Evolutionary conservation across 2,888 invertebrate genomes (phyloP).

Genomic region (Atrina japonica): DNA sequence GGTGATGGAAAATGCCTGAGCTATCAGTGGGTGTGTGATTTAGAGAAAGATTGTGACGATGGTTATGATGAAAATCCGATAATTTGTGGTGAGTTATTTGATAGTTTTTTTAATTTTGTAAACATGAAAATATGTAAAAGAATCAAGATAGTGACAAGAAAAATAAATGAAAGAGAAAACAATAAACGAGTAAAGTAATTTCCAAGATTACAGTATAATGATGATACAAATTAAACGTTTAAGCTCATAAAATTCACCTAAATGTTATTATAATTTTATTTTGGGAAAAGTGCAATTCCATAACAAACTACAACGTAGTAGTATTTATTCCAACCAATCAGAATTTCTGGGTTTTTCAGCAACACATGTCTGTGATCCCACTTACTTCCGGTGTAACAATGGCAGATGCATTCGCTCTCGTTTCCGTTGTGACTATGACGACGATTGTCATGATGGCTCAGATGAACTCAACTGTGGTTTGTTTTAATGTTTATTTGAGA

Average conservation of each 20-base stretch:
- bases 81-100: constrained; percentile 70
- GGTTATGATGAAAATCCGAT: constrained; percentile 74
- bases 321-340: no score
- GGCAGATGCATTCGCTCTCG: constrained; percentile 76
- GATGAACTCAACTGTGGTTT: constrained; percentile 77
- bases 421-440: constrained; percentile 78
- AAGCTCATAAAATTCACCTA: no score
- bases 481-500: constrained; percentile 41
- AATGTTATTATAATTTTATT: no score
- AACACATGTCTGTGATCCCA: constrained; percentile 71
- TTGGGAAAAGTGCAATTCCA: no score
- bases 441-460: constrained; percentile 75
- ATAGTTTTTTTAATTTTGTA: neutral
- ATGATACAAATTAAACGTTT: no score
- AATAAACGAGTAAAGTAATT: no score
- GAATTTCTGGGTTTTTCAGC: constrained; percentile 65
- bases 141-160: no score
- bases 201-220: no score
- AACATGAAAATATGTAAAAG: no score
- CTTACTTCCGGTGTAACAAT: constrained; percentile 77
- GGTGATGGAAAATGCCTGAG: constrained; percentile 96
- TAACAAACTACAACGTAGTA: no score
- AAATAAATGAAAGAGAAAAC: no score
- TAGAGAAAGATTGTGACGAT: constrained; percentile 84
- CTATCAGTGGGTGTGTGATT: constrained; percentile 96